Conservation (phyloP, 2,113 vertebrate species). For the Solea solea region DNA sequence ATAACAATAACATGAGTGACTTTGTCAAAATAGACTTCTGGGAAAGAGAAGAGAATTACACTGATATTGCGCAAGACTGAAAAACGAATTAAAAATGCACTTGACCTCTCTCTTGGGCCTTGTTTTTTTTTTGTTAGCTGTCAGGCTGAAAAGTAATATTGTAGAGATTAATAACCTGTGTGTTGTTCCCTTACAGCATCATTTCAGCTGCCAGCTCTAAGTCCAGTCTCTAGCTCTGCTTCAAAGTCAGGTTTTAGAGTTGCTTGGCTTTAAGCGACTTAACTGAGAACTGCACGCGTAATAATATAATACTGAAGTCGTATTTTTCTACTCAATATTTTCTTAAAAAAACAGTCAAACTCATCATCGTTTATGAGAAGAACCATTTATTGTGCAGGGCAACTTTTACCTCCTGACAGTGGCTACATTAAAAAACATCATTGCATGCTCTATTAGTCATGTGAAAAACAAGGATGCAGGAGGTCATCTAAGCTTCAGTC, state of each 20-base stretch:
- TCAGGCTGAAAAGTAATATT: constrained; percentile 1
- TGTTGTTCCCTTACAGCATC: not conserved
- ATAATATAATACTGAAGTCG: no score
- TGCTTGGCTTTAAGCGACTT: no score
- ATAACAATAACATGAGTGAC: not conserved
- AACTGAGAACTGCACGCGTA: no score
- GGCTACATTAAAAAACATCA: no score
- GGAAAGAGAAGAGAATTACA: no score
- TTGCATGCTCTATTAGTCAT: not conserved
- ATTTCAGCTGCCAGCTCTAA: constrained; percentile 11
- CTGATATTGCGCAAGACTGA: not conserved
- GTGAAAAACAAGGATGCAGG: not conserved
- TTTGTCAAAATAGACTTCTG: no score
- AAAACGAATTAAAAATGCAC: not conserved
- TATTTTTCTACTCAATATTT: no score
- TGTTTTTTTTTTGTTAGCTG: constrained; percentile 6
- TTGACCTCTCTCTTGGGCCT: not conserved
- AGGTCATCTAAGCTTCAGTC: not conserved
- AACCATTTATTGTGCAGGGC: no score
- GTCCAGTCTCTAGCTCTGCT: constrained; percentile 2
- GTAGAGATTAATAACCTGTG: constrained; percentile 14
- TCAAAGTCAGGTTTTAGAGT: no score
- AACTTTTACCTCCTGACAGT: no score
- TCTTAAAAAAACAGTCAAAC: no score
- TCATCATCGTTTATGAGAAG: no score